Conservation (phyloP, 2,797 vertebrate genomes). For the Streptopelia turtur region DNA sequence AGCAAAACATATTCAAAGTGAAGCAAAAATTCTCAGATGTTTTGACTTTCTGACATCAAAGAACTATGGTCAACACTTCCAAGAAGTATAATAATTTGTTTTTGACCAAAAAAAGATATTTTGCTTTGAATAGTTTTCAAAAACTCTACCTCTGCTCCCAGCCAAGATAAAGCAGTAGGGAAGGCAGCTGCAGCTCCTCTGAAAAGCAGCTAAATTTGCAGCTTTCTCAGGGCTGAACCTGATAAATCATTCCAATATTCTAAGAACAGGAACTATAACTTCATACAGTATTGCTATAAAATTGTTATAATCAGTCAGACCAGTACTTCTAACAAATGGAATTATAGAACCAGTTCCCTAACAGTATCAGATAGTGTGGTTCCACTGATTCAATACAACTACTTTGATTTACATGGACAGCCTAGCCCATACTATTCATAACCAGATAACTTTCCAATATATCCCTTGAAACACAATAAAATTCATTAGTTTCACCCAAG, state of each 20-base stretch:
- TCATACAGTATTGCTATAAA: background rate
- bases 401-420: background rate
- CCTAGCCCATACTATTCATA: background rate
- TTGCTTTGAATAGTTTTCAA: background rate
- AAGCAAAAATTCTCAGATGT: background rate
- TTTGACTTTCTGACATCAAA: background rate
- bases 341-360: background rate
- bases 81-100: background rate
- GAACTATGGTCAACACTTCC: background rate
- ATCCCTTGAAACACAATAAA: background rate
- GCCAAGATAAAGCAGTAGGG: background rate
- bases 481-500: background rate
- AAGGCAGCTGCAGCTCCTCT: background rate
- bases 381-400: background rate
- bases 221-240: background rate
- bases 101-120: background rate
- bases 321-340: background rate
- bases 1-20: background rate
- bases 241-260: background rate
- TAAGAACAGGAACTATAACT: background rate
- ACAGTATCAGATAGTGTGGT: background rate
- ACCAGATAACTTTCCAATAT: background rate
- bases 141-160: background rate
- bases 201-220: slow-evolving; percentile 2
- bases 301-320: background rate